Evolutionary conservation across 2,113 vertebrate genomes (phyloP), one percentile per base, ranked within the genome.

Genomic region (Ptychochromis oligacanthus): DNA sequence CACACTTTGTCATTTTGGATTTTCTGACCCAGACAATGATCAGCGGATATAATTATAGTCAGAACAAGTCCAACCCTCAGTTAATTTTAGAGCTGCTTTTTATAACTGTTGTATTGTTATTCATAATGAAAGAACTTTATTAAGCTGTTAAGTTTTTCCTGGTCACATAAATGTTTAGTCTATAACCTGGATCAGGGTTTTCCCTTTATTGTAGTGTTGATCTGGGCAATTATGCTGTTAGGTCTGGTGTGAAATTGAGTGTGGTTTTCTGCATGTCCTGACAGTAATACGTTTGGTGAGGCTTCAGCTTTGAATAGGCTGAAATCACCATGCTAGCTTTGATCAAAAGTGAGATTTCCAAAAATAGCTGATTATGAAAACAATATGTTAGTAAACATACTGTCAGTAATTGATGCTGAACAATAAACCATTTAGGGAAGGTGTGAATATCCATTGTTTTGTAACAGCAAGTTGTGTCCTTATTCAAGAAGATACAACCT

Each of bases 1-100:
- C 43, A 79, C 72, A 78, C 75, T 24, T 62, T 57, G 77, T 70
- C 54, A 62, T 81, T 75, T 57, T 24, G 46, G 34, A 82, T 80
- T 85, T 74, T 86, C 43, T 43, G 54, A 79, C 26, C 59, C 78
- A 67, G 78, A 79, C 56, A 75, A 54, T 65, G 40, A 79, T 85
- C 80, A 46, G 13, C 9, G 6, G 40, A 34, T 7, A 46, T 40
- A 24, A 79, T 72, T 83, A 26, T 46, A 85, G 28, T 76, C 54
- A 54, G 13, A 80, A 77, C 75, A 72, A 38, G 43, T 78, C 5
- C 15, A 54, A 15, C 28, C 9, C 31, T 8, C 54, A 57, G 36
- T 78, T 77, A 3, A 78, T 74, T 80, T 72, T 52, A 72, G 46
- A 46, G 15, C 75, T 46, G 24, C 8, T 31, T 80, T 80, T 74